A percentile compares a stretch with the other conserved stretches of the same genome.
phyloP scores from a whole-genome alignment of 37 sponge, comb jelly and placozoan species.

The Spongilla lacustris region DNA sequence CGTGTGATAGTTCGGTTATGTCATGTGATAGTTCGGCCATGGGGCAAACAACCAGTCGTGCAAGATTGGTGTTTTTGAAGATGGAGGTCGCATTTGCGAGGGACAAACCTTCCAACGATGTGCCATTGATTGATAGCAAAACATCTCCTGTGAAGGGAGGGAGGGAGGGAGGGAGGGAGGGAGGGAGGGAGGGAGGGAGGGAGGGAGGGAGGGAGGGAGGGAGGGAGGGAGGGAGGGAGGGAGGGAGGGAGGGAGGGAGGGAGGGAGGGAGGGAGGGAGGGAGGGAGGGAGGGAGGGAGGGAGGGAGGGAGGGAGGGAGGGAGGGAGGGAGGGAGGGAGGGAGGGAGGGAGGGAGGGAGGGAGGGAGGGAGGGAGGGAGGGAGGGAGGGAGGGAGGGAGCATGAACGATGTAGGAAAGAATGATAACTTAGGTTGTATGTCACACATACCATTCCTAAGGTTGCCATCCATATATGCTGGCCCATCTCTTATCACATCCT shows the following conservation, averaged over 20 bases:
- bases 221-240: neutral
- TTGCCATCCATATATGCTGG: too few species aligned
- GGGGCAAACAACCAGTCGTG: neutral
- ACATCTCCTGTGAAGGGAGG: slow-evolving; percentile 13
- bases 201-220: too few species aligned
- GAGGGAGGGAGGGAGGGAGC: too few species aligned
- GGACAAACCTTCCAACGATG: neutral
- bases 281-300: neutral
- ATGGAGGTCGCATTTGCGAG: neutral
- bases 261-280: neutral
- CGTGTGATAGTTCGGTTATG: neutral
- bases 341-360: neutral
- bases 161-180: neutral
- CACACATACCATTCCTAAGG: too few species aligned
- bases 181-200: too few species aligned
- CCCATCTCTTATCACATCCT: too few species aligned
- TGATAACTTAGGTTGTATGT: too few species aligned
- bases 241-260: neutral
- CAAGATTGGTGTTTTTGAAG: neutral
- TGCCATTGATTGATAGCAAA: slow-evolving; percentile 18
- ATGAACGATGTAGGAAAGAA: too few species aligned
- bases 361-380: too few species aligned
- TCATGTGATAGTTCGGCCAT: too few species aligned
- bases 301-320: neutral
- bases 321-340: neutral